These are phyloP conservation scores for Climacteris rufus DNA, from an alignment of 2,113 vertebrate species.

Conservation along the genomic window DNA sequence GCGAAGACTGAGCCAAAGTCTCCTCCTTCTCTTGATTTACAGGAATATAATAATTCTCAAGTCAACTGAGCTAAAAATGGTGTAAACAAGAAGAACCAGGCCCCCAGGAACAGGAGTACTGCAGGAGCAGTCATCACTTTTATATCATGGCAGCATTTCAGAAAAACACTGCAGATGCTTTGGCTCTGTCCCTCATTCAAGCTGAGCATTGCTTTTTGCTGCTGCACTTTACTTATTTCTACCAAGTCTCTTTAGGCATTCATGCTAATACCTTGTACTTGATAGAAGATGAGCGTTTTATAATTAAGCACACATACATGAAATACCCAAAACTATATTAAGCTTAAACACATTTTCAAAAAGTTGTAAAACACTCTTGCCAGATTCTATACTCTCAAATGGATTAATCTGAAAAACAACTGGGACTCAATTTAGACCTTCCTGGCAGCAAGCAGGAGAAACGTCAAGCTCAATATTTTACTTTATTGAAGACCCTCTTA, in stretches of 20 bases:
- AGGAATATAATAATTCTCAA: slow-evolving; percentile 41
- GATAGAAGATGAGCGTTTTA: slow-evolving; percentile 36
- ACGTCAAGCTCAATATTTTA: slow-evolving; percentile 72
- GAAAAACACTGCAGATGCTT: slow-evolving; percentile 33
- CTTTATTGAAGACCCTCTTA: slow-evolving; percentile 76
- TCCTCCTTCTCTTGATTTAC: slow-evolving; percentile 44
- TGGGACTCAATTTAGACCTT: slow-evolving; percentile 76
- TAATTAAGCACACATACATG: slow-evolving; percentile 54
- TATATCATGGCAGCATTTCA: slow-evolving; percentile 48
- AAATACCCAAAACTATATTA: slow-evolving; percentile 54
- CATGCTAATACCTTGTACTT: slow-evolving; percentile 30
- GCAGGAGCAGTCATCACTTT: slow-evolving; percentile 46
- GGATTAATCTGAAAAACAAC: slow-evolving; percentile 74
- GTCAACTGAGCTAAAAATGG: slow-evolving; percentile 28
- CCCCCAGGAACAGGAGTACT: neutral
- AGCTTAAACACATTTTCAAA: slow-evolving; percentile 70
- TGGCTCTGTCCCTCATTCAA: slow-evolving; percentile 33
- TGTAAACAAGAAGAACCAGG: slow-evolving; percentile 42
- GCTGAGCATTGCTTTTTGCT: neutral
- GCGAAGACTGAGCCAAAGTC: neutral
- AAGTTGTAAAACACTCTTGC: slow-evolving; percentile 70
- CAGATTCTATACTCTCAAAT: slow-evolving; percentile 62
- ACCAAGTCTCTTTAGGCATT: slow-evolving; percentile 28
- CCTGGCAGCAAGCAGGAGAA: slow-evolving; percentile 71
- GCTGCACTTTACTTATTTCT: neutral